Percentiles rank a stretch among this genome's conserved stretches.
Conservation (phyloP, 2,113 vertebrate genomes). For the Chrysochloris asiatica region DNA sequence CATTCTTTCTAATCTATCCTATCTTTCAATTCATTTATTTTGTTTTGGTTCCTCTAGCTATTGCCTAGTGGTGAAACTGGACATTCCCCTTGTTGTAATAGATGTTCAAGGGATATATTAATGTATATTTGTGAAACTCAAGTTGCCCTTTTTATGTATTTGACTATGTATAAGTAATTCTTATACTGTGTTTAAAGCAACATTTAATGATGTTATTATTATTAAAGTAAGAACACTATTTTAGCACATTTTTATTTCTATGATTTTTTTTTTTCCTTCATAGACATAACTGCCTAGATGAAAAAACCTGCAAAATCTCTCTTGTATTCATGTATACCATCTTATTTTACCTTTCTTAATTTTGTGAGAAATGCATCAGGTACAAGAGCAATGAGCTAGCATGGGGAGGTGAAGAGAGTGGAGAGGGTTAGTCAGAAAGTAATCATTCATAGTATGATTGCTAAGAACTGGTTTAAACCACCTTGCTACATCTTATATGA, state of each 20-base stretch:
- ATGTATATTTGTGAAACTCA: background rate
- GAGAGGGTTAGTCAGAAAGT: background rate
- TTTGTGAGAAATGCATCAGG: background rate
- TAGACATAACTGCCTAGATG: too few species aligned
- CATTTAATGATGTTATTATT: background rate
- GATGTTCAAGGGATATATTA: background rate
- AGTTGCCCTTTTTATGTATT: background rate
- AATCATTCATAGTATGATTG: background rate
- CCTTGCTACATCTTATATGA: background rate
- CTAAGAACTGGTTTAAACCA: background rate
- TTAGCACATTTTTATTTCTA: background rate
- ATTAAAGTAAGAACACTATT: background rate
- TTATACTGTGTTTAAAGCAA: background rate
- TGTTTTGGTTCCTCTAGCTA: background rate
- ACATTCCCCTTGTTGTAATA: background rate
- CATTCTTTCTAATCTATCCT: background rate
- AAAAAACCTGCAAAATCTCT: too few species aligned
- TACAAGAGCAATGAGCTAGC: background rate
- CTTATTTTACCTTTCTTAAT: constrained; percentile 7
- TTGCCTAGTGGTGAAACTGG: background rate
- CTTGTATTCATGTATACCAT: background rate
- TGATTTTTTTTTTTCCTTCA: too few species aligned
- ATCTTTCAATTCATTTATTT: background rate
- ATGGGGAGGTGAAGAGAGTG: background rate
- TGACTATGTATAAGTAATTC: background rate